Percentiles rank a stretch among this genome's conserved stretches.
phyloP scores from a whole-genome alignment of 2,797 vertebrate species.

The Argyrosomus regius region DNA sequence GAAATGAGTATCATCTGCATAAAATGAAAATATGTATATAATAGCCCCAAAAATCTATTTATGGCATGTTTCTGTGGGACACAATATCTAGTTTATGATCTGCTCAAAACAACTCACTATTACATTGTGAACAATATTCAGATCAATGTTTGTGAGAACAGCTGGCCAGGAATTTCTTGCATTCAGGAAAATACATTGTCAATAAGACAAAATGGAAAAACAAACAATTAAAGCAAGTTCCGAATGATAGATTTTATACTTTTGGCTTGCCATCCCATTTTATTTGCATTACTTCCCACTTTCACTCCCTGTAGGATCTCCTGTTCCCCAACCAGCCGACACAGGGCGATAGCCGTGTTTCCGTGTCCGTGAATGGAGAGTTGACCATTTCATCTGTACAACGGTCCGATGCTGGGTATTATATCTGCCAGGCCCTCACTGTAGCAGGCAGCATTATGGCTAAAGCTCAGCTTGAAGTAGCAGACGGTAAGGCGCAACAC shows the following conservation, averaged over 20 bases:
- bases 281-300: conserved; percentile 3
- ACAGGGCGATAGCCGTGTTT: conserved; percentile 90
- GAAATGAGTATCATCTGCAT: not conserved
- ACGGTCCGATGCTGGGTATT: conserved; percentile 93
- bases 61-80: not conserved
- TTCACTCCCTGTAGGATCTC: conserved; percentile 86
- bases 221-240: not conserved
- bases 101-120: not conserved
- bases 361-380: conserved; percentile 91
- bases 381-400: conserved; percentile 93
- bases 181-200: not conserved
- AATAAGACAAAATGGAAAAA: not conserved
- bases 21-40: not conserved
- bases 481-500: conserved; percentile 89
- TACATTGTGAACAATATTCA: not conserved
- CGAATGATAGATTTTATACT: not conserved
- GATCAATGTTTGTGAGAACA: not conserved
- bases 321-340: conserved; percentile 95
- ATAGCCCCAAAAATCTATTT: not conserved
- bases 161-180: not conserved
- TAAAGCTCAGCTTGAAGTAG: conserved; percentile 96
- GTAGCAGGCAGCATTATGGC: conserved; percentile 97
- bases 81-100: conserved; percentile 3
- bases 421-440: conserved; percentile 96
- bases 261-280: not conserved